These are phyloP conservation scores for Mythimna ferrago DNA, from an alignment of 2,888 invertebrate genomes.

Conservation along the genomic window DNA sequence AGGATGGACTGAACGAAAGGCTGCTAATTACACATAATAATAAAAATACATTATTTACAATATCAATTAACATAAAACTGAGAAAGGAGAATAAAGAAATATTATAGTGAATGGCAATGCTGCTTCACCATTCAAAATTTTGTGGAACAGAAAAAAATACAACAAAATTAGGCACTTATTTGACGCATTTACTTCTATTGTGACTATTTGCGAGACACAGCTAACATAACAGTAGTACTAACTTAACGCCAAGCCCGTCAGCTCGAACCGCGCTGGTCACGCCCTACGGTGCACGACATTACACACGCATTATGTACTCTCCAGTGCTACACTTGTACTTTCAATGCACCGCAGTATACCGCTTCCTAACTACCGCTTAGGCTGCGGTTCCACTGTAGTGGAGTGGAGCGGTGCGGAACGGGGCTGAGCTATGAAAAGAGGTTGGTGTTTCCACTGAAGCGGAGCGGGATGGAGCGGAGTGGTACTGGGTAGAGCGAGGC, in stretches of 20 bases:
- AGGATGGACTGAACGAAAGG: too few relatives aligned
- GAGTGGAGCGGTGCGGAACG: too few relatives aligned
- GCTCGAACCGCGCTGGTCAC: conserved; percentile 62
- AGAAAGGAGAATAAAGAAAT: too few relatives aligned
- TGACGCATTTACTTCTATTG: not conserved
- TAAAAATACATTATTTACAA: too few relatives aligned
- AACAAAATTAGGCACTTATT: not conserved
- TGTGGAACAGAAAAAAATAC: not conserved
- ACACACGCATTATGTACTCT: conserved; percentile 46
- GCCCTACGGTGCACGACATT: conserved; percentile 65
- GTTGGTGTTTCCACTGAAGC: too few relatives aligned
- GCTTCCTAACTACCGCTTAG: conserved; percentile 39
- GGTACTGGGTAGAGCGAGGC: too few relatives aligned
- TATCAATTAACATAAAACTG: too few relatives aligned
- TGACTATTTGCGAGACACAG: conserved; percentile 3
- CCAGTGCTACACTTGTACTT: conserved; percentile 70
- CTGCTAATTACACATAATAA: too few relatives aligned
- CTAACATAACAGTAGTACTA: conserved; percentile 54
- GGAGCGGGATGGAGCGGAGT: too few relatives aligned
- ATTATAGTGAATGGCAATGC: too few relatives aligned
- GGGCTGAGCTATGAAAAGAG: too few relatives aligned
- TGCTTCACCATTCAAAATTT: not conserved
- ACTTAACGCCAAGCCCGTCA: conserved; percentile 43
- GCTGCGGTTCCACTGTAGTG: too few relatives aligned
- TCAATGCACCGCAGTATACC: conserved; percentile 66